Conservation (phyloP, 2,797 vertebrate genomes). For the Sebastes minor region DNA sequence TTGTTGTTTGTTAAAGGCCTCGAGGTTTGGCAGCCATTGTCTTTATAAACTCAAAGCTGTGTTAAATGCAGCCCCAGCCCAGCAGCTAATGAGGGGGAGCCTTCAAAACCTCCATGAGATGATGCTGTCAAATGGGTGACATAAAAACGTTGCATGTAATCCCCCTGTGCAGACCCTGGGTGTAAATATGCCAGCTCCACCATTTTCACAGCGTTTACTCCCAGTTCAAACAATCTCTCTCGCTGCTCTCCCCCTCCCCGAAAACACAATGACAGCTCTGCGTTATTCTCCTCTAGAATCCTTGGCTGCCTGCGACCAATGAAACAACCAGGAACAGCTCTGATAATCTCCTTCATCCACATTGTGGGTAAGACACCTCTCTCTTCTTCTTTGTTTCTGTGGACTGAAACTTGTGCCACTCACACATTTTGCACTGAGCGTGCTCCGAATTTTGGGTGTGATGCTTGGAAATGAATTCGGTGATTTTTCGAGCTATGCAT, state of each 20-base stretch:
- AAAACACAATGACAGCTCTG: conserved; percentile 78
- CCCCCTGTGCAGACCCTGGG: conserved; percentile 72
- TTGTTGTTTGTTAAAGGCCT: conserved; percentile 68
- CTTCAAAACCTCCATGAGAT: conserved; percentile 72
- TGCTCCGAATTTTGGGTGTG: conserved; percentile 39
- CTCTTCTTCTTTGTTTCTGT: conserved; percentile 63
- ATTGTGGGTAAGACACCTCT: conserved; percentile 68
- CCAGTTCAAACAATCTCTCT: conserved; percentile 78
- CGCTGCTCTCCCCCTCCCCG: conserved; percentile 35
- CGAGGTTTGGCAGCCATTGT: conserved; percentile 72
- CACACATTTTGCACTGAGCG: conserved; percentile 43
- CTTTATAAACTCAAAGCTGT: conserved; percentile 75
- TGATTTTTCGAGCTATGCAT: conserved; percentile 18
- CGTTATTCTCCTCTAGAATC: conserved; percentile 67
- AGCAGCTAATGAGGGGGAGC: conserved; percentile 72
- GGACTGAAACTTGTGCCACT: conserved; percentile 67
- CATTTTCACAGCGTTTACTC: conserved; percentile 78
- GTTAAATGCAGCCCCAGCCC: conserved; percentile 70
- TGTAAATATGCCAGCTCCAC: conserved; percentile 82
- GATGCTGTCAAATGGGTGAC: conserved; percentile 79
- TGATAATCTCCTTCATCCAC: conserved; percentile 75
- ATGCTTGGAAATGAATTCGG: conserved; percentile 39
- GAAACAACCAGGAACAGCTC: conserved; percentile 75
- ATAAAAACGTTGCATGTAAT: conserved; percentile 71
- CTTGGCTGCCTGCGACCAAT: conserved; percentile 64